Evolutionary conservation across 2,797 vertebrate species (phyloP), one percentile per base, ranked within the genome.

Genomic region (Alauda arvensis): DNA sequence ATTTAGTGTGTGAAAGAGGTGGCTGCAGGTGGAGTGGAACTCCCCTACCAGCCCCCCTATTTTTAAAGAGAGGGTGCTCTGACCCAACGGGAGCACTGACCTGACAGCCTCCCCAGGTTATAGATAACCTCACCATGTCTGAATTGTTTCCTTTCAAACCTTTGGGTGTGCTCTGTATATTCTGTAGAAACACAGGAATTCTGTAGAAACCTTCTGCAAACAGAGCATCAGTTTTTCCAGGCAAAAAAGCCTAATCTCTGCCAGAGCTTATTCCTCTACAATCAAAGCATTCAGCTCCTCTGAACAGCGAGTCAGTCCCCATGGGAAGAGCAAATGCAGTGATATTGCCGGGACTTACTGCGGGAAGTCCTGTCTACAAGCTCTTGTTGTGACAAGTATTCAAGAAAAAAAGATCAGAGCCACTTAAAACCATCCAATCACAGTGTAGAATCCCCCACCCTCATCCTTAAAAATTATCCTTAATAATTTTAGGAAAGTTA

Each of bases 171-270:
- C 39, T 67, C 39, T 39, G 43, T 14, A 31, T 80, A 59, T 76
- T 85, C 61, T 74, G 81, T 18, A 63, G 72, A 85, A 92, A 72
- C 13, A 33, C 4, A 1, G 76, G 79, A 78, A 61, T 95, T 92
- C 79, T 78, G 60, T 16, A 90, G 70, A 88, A 94, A 60, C 8
- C 16, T 57, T 71, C 23, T 88, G 63, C 77, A 90, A 90, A 80
- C 8, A 72, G 29, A 71, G n/a, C 63, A 80, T 65, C 0, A 3
- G 18, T 70, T 85, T 83, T 88, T 88, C 56, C 83, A 91, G 75
- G 37, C 63, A 83, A 87, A 87, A 81, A 45, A 34, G 20, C n/a
- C 33, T 81, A 23, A 61, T 77, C 39, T 78, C 66, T 85, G 84
- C 77, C 87, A 85, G 70, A 78, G 56, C n/a, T 1, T 9, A 81